These are phyloP conservation scores for Gavia stellata DNA, from an alignment of 2,113 vertebrate genomes.

Conservation along the genomic window DNA sequence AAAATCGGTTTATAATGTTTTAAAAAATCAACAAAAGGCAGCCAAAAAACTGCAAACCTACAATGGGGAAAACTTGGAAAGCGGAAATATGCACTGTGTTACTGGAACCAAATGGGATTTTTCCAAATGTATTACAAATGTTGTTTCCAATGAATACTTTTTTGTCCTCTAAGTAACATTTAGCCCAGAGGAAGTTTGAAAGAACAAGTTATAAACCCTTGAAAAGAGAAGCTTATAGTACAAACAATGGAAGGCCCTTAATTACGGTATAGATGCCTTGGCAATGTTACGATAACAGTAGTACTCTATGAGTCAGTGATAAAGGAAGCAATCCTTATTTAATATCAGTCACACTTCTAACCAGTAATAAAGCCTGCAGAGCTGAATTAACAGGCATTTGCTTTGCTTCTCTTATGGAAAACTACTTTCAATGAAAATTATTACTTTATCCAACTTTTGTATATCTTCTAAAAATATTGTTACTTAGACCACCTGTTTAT, in stretches of 20 bases:
- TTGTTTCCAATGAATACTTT: neutral
- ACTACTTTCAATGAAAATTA: slow-evolving; percentile 1
- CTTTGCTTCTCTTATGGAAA: neutral
- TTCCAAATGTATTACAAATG: neutral
- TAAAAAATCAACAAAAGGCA: slow-evolving; percentile 22
- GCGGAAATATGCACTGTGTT: neutral
- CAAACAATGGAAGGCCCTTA: slow-evolving; percentile 54
- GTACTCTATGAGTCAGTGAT: neutral
- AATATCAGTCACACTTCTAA: slow-evolving; percentile 6
- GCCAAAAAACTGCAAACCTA: slow-evolving; percentile 17
- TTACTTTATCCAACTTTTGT: neutral
- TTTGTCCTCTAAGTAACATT: slow-evolving; percentile 11
- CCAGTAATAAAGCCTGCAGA: neutral
- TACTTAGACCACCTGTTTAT: neutral
- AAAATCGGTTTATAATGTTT: slow-evolving; percentile 13
- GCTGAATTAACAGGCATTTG: neutral
- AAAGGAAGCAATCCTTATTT: slow-evolving; percentile 17
- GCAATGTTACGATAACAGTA: neutral
- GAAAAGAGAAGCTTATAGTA: slow-evolving; percentile 61
- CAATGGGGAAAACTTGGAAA: neutral
- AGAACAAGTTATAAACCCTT: slow-evolving; percentile 48
- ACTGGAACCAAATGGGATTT: slow-evolving; percentile 1
- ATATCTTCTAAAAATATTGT: slow-evolving; percentile 29
- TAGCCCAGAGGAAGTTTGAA: slow-evolving; percentile 12
- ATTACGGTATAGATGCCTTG: neutral